phyloP scores from a whole-genome alignment of 2,113 vertebrate species.

The Pristiophorus japonicus region DNA sequence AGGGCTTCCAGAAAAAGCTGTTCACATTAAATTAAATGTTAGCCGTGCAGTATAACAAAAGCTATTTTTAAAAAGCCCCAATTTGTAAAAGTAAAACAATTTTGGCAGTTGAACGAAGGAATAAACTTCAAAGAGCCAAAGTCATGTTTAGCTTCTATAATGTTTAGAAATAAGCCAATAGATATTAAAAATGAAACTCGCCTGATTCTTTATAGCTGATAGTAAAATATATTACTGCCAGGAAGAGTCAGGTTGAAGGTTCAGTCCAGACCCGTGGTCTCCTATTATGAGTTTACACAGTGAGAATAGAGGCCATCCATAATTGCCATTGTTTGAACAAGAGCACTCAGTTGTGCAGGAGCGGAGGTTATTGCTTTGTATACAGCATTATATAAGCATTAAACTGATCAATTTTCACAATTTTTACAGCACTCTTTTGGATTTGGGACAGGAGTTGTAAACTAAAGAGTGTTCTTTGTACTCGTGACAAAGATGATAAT shows the following conservation, averaged over 20 bases:
- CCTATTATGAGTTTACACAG: neutral
- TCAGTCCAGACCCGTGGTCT: neutral
- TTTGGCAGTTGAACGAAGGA: neutral
- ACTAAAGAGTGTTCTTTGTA: neutral
- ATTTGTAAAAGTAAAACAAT: neutral
- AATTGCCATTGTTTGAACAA: conserved; percentile 3
- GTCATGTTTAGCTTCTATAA: too few relatives aligned
- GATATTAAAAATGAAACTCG: conserved; percentile 19
- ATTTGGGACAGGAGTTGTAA: neutral
- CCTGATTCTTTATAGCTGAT: conserved; percentile 3
- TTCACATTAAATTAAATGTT: neutral
- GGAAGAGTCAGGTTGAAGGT: neutral
- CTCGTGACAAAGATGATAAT: neutral
- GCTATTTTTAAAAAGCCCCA: neutral
- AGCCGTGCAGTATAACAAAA: neutral
- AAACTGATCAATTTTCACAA: conserved; percentile 25
- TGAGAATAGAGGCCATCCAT: neutral
- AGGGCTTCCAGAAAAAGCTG: neutral
- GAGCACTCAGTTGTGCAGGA: neutral
- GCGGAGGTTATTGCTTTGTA: neutral
- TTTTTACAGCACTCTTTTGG: neutral
- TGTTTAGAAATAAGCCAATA: too few relatives aligned
- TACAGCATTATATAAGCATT: neutral
- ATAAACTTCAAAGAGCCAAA: neutral
- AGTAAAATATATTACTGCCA: neutral